Conservation (phyloP, 2,113 vertebrate species). For the Corvus hawaiiensis region DNA sequence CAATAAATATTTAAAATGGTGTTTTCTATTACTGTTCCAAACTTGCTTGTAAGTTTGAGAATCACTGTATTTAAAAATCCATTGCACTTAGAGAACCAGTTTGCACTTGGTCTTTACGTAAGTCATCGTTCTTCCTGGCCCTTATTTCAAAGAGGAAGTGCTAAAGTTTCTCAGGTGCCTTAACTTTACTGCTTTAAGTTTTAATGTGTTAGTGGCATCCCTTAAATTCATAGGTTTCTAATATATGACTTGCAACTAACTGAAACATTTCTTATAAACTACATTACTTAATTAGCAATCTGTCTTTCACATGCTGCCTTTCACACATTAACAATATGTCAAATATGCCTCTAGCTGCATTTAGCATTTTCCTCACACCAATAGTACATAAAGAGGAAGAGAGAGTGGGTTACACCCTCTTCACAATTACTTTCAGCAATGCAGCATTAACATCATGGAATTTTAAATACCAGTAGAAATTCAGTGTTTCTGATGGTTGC, state of each 20-base stretch:
- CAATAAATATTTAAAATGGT: not conserved
- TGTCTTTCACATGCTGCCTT: not conserved
- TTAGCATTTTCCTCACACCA: not conserved
- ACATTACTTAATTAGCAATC: not conserved
- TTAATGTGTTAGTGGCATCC: not conserved
- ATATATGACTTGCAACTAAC: not conserved
- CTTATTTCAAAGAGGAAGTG: not conserved
- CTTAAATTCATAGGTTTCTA: not conserved
- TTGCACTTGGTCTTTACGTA: not conserved
- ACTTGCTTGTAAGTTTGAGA: not conserved
- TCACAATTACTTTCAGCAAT: not conserved
- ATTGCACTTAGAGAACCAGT: not conserved
- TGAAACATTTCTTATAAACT: not conserved
- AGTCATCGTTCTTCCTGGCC: not conserved
- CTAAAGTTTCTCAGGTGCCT: not conserved
- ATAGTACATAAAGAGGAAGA: not conserved
- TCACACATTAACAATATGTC: not conserved
- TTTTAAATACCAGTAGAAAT: not conserved
- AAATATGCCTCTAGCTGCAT: not conserved
- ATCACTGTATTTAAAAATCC: not conserved
- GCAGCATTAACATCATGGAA: not conserved
- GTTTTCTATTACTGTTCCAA: not conserved
- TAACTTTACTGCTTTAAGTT: not conserved
- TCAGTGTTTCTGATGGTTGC: not conserved
- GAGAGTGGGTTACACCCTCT: not conserved